These are phyloP conservation scores for Pempheris klunzingeri DNA, from an alignment of 2,797 vertebrate genomes.

Conservation along the genomic window DNA sequence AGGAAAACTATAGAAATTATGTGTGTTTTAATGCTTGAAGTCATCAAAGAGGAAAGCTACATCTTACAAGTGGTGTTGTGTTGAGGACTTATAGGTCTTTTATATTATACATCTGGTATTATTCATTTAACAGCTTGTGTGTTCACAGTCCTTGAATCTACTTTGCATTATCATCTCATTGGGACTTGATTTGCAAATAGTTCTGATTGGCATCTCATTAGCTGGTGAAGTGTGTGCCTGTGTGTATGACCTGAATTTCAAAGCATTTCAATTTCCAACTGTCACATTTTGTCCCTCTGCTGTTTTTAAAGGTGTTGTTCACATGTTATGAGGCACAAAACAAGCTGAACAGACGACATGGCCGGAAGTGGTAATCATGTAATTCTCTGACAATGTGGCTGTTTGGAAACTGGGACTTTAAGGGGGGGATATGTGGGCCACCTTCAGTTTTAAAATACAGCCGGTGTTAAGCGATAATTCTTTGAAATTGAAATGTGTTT, in stretches of 20 bases:
- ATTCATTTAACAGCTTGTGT: slow-evolving; percentile 58
- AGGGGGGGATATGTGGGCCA: slow-evolving; percentile 35
- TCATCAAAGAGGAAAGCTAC: slow-evolving; percentile 9
- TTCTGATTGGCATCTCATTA: slow-evolving; percentile 70
- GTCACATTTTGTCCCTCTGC: slow-evolving; percentile 31
- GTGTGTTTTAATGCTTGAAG: not conserved
- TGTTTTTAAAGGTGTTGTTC: slow-evolving; percentile 43
- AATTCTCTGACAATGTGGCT: slow-evolving; percentile 27
- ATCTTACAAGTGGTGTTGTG: slow-evolving; percentile 34
- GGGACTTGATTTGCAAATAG: slow-evolving; percentile 69
- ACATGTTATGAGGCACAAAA: slow-evolving; percentile 3
- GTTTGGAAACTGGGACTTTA: slow-evolving; percentile 16
- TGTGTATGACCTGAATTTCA: slow-evolving; percentile 52
- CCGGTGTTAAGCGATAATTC: slow-evolving; percentile 9
- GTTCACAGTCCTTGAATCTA: slow-evolving; percentile 61
- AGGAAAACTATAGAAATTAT: not conserved
- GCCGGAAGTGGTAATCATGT: slow-evolving; percentile 20
- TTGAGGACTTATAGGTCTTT: slow-evolving; percentile 22
- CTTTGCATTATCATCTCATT: slow-evolving; percentile 66
- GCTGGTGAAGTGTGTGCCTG: slow-evolving; percentile 35
- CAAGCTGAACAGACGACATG: slow-evolving; percentile 21
- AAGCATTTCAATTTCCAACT: slow-evolving; percentile 38
- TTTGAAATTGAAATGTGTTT: slow-evolving; percentile 20
- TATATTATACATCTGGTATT: slow-evolving; percentile 43
- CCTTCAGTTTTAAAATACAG: slow-evolving; percentile 32